Percentiles rank a stretch among this genome's conserved stretches.
Evolutionary conservation across 2,113 vertebrate species (phyloP).

Genomic region (Laterallus jamaicensis): DNA sequence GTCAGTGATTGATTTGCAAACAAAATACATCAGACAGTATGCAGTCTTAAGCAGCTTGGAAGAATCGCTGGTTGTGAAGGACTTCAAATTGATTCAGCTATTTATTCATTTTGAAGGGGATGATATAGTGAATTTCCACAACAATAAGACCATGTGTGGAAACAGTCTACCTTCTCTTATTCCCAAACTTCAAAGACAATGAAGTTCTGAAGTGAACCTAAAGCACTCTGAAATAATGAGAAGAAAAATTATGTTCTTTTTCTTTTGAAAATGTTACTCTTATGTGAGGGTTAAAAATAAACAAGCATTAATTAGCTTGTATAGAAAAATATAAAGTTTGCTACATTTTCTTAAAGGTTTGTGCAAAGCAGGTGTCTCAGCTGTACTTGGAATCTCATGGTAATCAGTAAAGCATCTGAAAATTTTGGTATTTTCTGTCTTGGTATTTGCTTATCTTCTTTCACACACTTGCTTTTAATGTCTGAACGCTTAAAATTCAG

Average conservation of each 20-base stretch:
- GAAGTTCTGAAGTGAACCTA: slow-evolving; percentile 3
- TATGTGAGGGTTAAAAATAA: not conserved
- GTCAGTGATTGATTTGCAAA: not conserved
- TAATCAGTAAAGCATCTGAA: not conserved
- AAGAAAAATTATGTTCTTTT: not conserved
- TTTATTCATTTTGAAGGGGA: slow-evolving; percentile 17
- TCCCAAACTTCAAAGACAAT: slow-evolving; percentile 2
- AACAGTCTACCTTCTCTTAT: not conserved
- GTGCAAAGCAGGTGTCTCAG: not conserved
- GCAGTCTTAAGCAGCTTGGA: not conserved
- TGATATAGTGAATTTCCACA: slow-evolving; percentile 7
- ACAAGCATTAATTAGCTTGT: not conserved
- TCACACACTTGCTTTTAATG: not conserved
- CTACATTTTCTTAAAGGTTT: not conserved
- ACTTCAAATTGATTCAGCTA: not conserved
- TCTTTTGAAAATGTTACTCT: slow-evolving; percentile 9
- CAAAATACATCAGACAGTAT: not conserved
- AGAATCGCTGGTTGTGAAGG: not conserved
- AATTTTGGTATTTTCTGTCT: not conserved
- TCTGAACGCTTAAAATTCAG: slow-evolving; percentile 39
- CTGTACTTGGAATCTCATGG: not conserved
- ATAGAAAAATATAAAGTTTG: not conserved
- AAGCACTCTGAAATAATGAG: slow-evolving; percentile 30
- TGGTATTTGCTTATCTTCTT: not conserved
- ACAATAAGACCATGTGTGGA: not conserved